Evolutionary conservation across 64 coral and sea anemone species (phyloP), one percentile per base, ranked within the genome.

Genomic region (Actinia tenebrosa): DNA sequence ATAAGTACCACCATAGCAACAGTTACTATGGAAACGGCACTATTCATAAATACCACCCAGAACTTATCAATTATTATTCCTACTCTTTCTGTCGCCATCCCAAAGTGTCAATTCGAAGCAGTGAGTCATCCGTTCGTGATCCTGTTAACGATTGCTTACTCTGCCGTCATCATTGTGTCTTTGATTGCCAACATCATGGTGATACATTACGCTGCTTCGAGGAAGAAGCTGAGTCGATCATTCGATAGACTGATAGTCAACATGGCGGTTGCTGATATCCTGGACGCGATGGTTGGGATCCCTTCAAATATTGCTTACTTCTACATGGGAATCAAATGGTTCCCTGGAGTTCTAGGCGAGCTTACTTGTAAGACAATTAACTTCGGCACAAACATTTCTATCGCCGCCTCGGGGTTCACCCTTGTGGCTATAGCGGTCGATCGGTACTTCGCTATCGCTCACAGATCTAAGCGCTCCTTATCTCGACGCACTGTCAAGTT

Each of bases 401-500:
- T 84, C 25, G 69, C 80, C 16, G 61, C 64, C 1, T 84, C 80
- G 27, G 80, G 77, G 22, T 83, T 89, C 18, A 89, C 88, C 14
- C 25, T 89, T 18, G 66, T 80, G 8, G 45, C 64, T 19, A 89
- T 89, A 19, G 66, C 88, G 1, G 81, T 84, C 4, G 83, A 85
- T 64, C 53, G 83, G 27, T 87, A 87, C n/a, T 82, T 91, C 50
- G 90, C 90, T 15, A 84, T 89, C 20, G 90, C 90, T 22, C 90
- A 91, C 78, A 64, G 77, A 58, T 79, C 90, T 77, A 87, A 87
- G 45, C 71, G 75, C 9, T 64, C 86, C 11, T 16, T 88, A 10
- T 78, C 69, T 52, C 69, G 52, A 23, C 68, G 53, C 7, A 78
- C 46, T 11, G 86, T 88, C 18, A 78, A 61, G n/a, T 58, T 54